Conservation (phyloP, 2,888 invertebrate species). For the Meandrusa payeni region DNA sequence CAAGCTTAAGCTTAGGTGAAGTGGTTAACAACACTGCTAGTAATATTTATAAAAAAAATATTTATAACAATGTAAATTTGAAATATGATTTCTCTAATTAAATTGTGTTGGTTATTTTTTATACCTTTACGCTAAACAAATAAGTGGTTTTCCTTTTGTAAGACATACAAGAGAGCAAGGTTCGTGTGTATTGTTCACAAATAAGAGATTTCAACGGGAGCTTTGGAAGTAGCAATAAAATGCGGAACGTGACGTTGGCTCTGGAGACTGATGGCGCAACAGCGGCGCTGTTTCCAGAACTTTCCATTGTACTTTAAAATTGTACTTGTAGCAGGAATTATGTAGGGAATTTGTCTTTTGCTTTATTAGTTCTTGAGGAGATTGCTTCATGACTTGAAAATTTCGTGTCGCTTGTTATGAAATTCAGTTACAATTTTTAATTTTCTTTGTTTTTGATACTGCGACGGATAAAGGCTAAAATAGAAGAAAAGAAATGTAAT, state of each 20-base stretch:
- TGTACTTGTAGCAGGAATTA: slow-evolving; percentile 40
- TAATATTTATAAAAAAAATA: no score
- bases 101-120: no score
- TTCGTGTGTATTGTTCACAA: slow-evolving; percentile 17
- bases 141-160: no score
- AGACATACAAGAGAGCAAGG: background rate
- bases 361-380: slow-evolving; percentile 31
- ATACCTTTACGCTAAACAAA: no score
- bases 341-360: slow-evolving; percentile 34
- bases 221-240: slow-evolving; percentile 47
- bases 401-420: slow-evolving; percentile 9
- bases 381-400: slow-evolving; percentile 22
- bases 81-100: no score
- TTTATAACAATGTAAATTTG: no score
- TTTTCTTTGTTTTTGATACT: no score
- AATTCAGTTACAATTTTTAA: background rate
- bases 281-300: slow-evolving; percentile 40
- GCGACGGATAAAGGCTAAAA: no score
- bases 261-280: slow-evolving; percentile 37
- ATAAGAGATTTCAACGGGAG: slow-evolving; percentile 36
- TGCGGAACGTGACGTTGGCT: slow-evolving; percentile 41
- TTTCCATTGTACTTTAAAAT: slow-evolving; percentile 40
- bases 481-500: no score
- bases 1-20: no score
- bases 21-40: no score